Evolutionary conservation across 1,140 invertebrate species (phyloP).

Genomic region (Cotesia glomerata): DNA sequence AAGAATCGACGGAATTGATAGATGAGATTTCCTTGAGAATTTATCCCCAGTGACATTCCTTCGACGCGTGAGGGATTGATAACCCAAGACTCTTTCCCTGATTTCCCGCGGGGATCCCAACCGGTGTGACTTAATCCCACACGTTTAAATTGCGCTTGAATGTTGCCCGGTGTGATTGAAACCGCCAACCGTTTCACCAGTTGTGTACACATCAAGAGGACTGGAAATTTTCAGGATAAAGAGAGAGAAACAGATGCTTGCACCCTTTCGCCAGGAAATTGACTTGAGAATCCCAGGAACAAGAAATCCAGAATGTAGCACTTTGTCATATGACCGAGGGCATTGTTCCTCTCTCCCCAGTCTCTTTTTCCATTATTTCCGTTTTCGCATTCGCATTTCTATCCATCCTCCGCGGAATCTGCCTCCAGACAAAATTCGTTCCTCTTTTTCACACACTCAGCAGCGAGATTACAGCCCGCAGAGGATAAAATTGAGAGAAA

Average conservation of each 20-base stretch:
- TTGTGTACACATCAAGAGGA: neutral
- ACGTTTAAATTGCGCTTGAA: conserved; percentile 1
- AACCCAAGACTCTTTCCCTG: conserved; percentile 10
- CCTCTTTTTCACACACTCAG: neutral
- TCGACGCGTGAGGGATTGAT: conserved; percentile 26
- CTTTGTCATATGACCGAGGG: conserved; percentile 29
- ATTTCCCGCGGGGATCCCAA: conserved; percentile 30
- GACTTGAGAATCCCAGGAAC: conserved; percentile 19
- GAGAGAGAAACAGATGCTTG: conserved; percentile 4
- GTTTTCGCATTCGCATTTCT: conserved; percentile 8
- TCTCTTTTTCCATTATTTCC: conserved; percentile 11
- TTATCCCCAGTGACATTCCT: conserved; percentile 10
- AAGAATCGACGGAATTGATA: neutral
- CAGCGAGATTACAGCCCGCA: neutral
- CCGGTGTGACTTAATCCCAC: conserved; percentile 13
- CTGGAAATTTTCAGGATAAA: no score
- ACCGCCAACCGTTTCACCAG: neutral
- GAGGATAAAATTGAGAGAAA: neutral
- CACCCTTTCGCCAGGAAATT: conserved; percentile 33
- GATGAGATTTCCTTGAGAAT: conserved; percentile 6
- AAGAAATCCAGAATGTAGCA: conserved; percentile 13
- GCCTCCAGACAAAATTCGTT: conserved; percentile 1
- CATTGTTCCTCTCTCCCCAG: conserved; percentile 13
- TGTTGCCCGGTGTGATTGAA: conserved; percentile 4
- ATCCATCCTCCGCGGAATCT: neutral